Evolutionary conservation across 2,113 vertebrate species (phyloP), one percentile per base, ranked within the genome.

Genomic region (Ptychochromis oligacanthus): DNA sequence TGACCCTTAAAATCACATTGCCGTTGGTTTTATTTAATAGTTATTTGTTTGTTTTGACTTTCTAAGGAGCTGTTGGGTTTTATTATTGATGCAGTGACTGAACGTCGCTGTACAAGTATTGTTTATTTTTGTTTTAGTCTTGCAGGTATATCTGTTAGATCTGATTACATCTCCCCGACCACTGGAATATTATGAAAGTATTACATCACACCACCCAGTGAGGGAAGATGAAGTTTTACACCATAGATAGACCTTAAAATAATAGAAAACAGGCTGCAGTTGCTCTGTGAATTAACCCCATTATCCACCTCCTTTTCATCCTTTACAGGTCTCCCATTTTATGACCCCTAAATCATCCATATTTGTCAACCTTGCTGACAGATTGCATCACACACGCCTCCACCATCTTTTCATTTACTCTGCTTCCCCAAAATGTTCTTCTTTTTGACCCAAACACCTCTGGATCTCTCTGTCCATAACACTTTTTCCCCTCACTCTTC

Each of bases 391-490:
- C 49, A 43, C 46, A 54, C 67, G n/a, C 28, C 46, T 72, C 46
- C 67, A 52, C 65, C 24, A 31, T 31, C 24, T 54, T 54, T 72
- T 34, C 46, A 52, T 72, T 34, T 52, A 11, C 46, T 72, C 46
- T 54, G 17, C 46, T 72, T 72, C 64, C 49, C 5, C 64, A 22
- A 67, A 49, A 28, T 49, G 64, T 49, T 67, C 46, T 54, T 72
- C 24, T 52, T 72, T 72, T 72, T 72, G 11, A 72, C 67, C 67
- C 26, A 54, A 72, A 72, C 67, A 72, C 67, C 67, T 72, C 46
- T 54, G 67, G 67, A 54, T 72, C 26, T 72, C 43, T 72, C 17
- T 34, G 67, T 72, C 67, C 67, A 31, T 72, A 54, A 34, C 67
- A 72, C 67, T 54, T 28, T 72, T 24, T 28, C 43, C 46, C 46